Conservation (phyloP, 2,113 vertebrate genomes). For the Phylloscopus trochilus region DNA sequence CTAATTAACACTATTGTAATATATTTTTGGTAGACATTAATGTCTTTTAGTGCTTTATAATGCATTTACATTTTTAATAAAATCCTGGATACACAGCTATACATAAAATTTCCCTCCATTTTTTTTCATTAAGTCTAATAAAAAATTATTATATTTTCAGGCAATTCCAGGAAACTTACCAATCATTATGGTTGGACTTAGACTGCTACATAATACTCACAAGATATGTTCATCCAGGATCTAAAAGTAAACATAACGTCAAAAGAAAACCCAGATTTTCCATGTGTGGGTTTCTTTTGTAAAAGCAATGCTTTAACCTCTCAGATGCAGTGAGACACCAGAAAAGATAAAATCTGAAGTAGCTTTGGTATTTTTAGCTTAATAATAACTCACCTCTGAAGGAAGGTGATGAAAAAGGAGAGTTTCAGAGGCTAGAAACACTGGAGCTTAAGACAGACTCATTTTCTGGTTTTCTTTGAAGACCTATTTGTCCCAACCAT, state of each 20-base stretch:
- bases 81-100: background rate
- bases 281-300: background rate
- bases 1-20: background rate
- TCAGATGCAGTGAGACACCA: background rate
- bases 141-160: background rate
- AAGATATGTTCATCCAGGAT: background rate
- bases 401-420: background rate
- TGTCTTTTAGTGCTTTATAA: background rate
- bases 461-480: background rate
- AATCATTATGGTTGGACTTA: background rate
- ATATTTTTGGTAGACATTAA: background rate
- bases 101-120: background rate
- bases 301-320: background rate
- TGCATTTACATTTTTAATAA: background rate
- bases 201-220: background rate
- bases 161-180: background rate
- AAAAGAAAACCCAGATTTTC: background rate
- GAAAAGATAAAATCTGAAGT: background rate
- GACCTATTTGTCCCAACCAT: background rate
- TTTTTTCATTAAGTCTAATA: background rate
- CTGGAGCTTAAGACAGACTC: background rate
- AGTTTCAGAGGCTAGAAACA: background rate
- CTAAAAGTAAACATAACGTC: background rate
- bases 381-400: background rate
- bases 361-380: background rate